Percentiles rank a stretch among this genome's conserved stretches.
These are phyloP conservation scores for Cistogaster globosa DNA, from an alignment of 2,888 invertebrate species.

Conservation along the genomic window DNA sequence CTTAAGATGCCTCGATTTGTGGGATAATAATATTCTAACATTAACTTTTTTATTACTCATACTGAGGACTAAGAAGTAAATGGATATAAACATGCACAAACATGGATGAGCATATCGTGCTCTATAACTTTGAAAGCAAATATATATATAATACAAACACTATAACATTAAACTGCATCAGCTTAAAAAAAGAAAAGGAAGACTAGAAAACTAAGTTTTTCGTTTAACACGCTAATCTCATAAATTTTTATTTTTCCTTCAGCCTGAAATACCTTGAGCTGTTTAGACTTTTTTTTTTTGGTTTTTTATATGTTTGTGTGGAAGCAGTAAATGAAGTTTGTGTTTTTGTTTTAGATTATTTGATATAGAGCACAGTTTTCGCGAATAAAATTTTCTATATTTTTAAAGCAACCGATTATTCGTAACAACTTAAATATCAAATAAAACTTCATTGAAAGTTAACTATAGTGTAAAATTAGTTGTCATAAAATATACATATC, in stretches of 20 bases:
- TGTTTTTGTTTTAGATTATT: no score
- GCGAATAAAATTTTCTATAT: not conserved
- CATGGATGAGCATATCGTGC: not conserved
- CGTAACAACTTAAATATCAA: not conserved
- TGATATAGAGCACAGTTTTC: not conserved
- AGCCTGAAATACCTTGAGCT: constrained; percentile 43
- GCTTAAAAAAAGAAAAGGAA: not conserved
- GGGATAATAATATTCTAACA: constrained; percentile 34
- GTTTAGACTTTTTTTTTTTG: not conserved
- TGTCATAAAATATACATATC: no score
- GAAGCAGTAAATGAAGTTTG: constrained; percentile 8
- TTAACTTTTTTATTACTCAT: constrained; percentile 63
- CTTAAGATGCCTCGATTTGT: constrained; percentile 17
- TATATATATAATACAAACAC: not conserved
- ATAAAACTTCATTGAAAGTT: no score
- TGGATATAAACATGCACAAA: constrained; percentile 6
- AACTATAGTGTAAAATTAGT: no score
- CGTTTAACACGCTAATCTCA: constrained; percentile 61
- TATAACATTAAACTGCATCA: constrained; percentile 22
- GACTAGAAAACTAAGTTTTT: constrained; percentile 25
- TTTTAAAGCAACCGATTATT: not conserved
- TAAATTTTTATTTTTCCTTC: constrained; percentile 59
- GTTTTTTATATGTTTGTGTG: not conserved
- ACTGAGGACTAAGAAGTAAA: constrained; percentile 30
- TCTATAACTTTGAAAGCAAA: not conserved